Evolutionary conservation across 1,140 invertebrate genomes (phyloP).

Genomic region (Brachionus rubens): DNA sequence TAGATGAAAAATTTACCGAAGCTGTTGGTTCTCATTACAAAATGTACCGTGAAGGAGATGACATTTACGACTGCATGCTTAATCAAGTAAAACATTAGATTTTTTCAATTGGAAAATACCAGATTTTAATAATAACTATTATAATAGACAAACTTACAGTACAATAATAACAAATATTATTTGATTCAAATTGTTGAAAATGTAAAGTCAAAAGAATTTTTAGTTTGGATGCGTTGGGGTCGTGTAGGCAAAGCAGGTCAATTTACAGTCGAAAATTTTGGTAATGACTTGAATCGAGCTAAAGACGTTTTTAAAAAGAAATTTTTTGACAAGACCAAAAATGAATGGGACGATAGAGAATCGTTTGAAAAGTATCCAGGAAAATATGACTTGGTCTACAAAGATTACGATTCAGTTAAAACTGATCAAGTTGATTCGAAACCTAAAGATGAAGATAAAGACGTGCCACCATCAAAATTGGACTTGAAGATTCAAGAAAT

Average conservation of each 20-base stretch:
- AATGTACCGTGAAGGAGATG: constrained; percentile 37
- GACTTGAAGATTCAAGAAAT: constrained; percentile 74
- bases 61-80: constrained; percentile 22
- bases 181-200: constrained; percentile 44
- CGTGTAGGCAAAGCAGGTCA: constrained; percentile 44
- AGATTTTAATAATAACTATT: no score
- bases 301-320: constrained; percentile 39
- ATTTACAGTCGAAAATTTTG: constrained; percentile 13
- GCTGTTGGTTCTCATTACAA: constrained; percentile 26
- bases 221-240: constrained; percentile 45
- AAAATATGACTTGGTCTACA: constrained; percentile 38
- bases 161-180: constrained; percentile 47
- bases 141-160: constrained; percentile 30
- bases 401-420: constrained; percentile 3
- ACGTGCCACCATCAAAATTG: constrained; percentile 67
- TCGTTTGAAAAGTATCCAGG: constrained; percentile 41
- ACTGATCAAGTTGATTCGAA: not conserved
- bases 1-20: constrained; percentile 43
- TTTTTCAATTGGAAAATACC: no score
- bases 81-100: constrained; percentile 30
- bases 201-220: not conserved
- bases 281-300: constrained; percentile 38
- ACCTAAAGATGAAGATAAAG: constrained; percentile 54
- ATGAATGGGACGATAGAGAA: constrained; percentile 24
- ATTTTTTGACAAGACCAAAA: constrained; percentile 46